Evolutionary conservation across 2,888 invertebrate genomes (phyloP), one percentile per base, ranked within the genome.

Genomic region (Keiferia lycopersicella): DNA sequence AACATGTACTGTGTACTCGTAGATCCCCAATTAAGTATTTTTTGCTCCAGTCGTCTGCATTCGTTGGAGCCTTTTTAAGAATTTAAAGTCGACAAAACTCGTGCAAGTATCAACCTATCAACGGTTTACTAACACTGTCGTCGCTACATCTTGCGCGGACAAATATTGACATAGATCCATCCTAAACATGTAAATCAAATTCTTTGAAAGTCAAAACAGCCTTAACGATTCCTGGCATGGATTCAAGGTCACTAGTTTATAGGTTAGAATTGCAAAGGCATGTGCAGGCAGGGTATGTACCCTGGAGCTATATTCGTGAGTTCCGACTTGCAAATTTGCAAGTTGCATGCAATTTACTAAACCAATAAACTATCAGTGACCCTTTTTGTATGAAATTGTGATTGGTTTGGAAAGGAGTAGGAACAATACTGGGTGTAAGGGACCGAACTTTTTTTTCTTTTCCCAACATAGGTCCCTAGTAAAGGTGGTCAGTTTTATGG

Each of bases 181-280:
- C 56, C 16, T 12, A 18, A 63, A 18, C 39, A 38, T 48, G 51
- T 65, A 62, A 56, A 59, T 57, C 41, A 62, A 50, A 61, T 60
- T 57, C 67, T 61, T 63, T 66, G 64, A 65, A 67, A 65, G 59
- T 62, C 57, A 45, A 60, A 65, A 69, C 68, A 66, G 66, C 67
- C 68, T 69, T 45, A 50, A 34, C 51, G 26, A 61, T 41, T 38
- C 39, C 53, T 41, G 62, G 22, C 64, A 69, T 68, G 69, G 67
- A 67, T 73, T 67, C 66, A 70, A 74, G 78, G 78, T 79, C 75
- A 79, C 71, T 76, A 73, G 78, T 80, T 80, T 75, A 78, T 73
- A 74, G 67, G 71, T 68, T 73, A 64, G 64, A 67, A 73, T 71
- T 74, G 76, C 71, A 71, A 65, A 73, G 78, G 77, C 76, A 71